Percentiles rank a stretch among this genome's conserved stretches.
Conservation (phyloP, 2,113 vertebrate genomes). For the Rutilus rutilus region DNA sequence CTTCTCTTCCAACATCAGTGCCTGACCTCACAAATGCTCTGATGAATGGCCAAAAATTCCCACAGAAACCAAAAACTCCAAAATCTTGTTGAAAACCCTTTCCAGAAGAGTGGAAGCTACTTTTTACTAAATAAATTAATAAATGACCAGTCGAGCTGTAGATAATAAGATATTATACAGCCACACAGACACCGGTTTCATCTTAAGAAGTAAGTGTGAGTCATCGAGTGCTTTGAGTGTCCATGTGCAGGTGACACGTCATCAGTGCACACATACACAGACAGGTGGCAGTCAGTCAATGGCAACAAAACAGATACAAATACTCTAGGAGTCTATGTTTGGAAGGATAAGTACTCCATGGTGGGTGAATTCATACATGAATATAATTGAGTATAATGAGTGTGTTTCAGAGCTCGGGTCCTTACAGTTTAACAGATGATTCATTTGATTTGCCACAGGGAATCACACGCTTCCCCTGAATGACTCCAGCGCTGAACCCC, state of each 20-base stretch:
- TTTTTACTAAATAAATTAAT: neutral
- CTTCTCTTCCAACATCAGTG: too few species aligned
- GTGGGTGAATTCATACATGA: neutral
- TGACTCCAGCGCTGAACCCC: slow-evolving; percentile 6
- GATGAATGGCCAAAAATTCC: too few species aligned
- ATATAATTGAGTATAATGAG: neutral
- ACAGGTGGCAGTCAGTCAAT: neutral
- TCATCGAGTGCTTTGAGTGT: slow-evolving; percentile 36
- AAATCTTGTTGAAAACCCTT: too few species aligned
- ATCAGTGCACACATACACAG: neutral
- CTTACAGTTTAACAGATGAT: slow-evolving; percentile 17
- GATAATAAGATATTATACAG: neutral
- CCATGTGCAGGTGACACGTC: slow-evolving; percentile 33
- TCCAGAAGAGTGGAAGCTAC: too few species aligned
- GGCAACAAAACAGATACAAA: neutral
- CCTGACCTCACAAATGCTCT: too few species aligned
- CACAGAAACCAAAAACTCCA: too few species aligned
- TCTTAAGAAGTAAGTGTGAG: neutral
- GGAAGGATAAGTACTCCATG: neutral
- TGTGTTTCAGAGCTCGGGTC: neutral
- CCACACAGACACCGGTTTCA: neutral
- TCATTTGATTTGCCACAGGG: neutral
- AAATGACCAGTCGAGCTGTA: neutral
- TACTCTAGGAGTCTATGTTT: neutral
- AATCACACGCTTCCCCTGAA: neutral